Evolutionary conservation across 2,888 invertebrate genomes (phyloP), one percentile per base, ranked within the genome.

Genomic region (Zhengitettix transpicula): DNA sequence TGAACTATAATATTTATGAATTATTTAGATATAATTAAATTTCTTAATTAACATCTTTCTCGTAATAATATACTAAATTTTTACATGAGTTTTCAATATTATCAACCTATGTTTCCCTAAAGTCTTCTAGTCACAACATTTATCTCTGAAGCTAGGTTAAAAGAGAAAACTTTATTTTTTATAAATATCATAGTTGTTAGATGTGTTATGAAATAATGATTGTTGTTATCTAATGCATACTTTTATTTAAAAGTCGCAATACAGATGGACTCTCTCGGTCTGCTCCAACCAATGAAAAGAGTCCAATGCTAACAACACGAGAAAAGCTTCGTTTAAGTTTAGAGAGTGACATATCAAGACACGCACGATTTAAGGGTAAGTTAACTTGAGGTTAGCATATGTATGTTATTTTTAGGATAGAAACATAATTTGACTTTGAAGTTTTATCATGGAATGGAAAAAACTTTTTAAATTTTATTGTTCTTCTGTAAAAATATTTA

Each of bases 291-390:
- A 44, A 58, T 47, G 64, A 64, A 42, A 56, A 63, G 42, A 67
- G 66, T 57, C 68, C 68, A 10, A 65, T 68, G 61, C 40, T 68
- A 10, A 61, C 66, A 10, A 60, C 63, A 54, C 77, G 79, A 65
- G 82, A 83, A 42, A 80, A 78, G 67, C 70, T 82, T 63, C 76
- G 78, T 63, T 67, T 83, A 51, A 78, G 77, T 62, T 72, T 82
- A 60, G 81, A 81, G 59, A 71, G 69, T 42, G 78, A 79, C 58
- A 71, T 74, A 51, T 72, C 75, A 1, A 75, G 76, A 56, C 75
- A 75, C 56, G 69, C 72, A 40, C 58, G 58, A 42, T 51, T 60
- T 10, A 60, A 58, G 57, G 63, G 61, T 60, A 55, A 41, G 55
- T 8, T 1, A 28, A 28, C 28, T 28, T 28, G 56, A 59, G n/a